A percentile compares a stretch with the other conserved stretches of the same genome.
Conservation (phyloP, 2,113 vertebrate species). For the Procavia capensis region DNA sequence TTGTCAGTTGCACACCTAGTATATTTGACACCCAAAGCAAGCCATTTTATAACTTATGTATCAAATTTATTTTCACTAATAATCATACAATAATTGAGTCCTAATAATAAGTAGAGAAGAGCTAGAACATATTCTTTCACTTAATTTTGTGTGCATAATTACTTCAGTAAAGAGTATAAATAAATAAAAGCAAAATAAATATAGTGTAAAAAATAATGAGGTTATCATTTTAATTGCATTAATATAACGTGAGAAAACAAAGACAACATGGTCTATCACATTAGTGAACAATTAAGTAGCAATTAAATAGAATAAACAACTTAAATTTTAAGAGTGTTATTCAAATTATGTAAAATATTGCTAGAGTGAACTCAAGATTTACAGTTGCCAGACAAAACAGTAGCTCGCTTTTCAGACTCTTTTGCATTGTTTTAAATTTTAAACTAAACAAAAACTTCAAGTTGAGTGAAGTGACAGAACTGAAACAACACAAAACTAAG, state of each 20-base stretch:
- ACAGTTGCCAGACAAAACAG: background rate
- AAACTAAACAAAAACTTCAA: background rate
- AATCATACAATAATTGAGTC: background rate
- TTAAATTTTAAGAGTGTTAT: background rate
- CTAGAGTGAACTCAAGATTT: background rate
- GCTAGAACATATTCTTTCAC: background rate
- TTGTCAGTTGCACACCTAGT: background rate
- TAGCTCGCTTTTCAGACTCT: background rate
- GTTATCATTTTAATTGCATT: slow-evolving; percentile 8
- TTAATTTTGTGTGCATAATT: background rate
- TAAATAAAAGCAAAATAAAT: background rate
- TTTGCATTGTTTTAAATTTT: background rate
- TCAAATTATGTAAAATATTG: background rate
- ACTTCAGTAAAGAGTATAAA: background rate
- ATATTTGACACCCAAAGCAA: background rate
- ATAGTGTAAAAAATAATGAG: background rate
- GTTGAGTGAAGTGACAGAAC: background rate
- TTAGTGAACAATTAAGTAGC: background rate
- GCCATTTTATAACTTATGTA: background rate
- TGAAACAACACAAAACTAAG: background rate
- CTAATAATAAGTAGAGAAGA: background rate
- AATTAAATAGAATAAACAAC: background rate
- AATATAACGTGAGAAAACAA: background rate
- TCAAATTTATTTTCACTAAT: background rate
- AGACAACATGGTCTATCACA: background rate